Conservation (phyloP, 1,140 invertebrate species). For the Bombus ignitus region DNA sequence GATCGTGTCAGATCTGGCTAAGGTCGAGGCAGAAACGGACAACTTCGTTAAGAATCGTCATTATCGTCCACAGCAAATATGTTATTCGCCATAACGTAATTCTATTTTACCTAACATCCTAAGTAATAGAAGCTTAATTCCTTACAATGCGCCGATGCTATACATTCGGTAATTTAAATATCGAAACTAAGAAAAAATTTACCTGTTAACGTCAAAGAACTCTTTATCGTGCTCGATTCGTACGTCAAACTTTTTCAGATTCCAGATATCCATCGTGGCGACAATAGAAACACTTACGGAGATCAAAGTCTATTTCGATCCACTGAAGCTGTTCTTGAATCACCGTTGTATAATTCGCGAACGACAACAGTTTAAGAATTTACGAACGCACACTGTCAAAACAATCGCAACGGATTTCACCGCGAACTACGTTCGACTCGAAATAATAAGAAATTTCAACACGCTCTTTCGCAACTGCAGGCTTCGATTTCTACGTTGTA, state of each 20-base stretch:
- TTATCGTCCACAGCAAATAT: constrained; percentile 46
- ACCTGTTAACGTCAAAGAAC: constrained; percentile 3
- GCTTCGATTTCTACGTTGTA: not conserved
- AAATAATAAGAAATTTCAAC: too few species aligned
- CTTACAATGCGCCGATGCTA: fast-evolving
- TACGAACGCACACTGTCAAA: constrained; percentile 25
- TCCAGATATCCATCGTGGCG: not conserved
- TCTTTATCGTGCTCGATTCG: not conserved
- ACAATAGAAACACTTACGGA: not conserved
- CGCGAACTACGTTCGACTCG: not conserved
- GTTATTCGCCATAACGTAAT: not conserved
- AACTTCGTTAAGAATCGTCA: constrained; percentile 41
- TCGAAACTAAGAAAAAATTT: not conserved
- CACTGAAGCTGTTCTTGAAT: constrained; percentile 9
- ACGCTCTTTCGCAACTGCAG: not conserved
- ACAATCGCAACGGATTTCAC: not conserved
- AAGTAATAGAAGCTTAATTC: too few species aligned
- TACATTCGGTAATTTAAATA: not conserved
- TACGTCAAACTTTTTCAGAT: not conserved
- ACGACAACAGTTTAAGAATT: not conserved
- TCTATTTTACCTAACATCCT: not conserved
- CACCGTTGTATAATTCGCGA: constrained; percentile 15
- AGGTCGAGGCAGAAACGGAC: constrained; percentile 34
- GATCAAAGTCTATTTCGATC: constrained; percentile 37
- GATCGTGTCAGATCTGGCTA: constrained; percentile 40